Evolutionary conservation across 2,888 invertebrate genomes (phyloP).

Genomic region (Plebejus argus): DNA sequence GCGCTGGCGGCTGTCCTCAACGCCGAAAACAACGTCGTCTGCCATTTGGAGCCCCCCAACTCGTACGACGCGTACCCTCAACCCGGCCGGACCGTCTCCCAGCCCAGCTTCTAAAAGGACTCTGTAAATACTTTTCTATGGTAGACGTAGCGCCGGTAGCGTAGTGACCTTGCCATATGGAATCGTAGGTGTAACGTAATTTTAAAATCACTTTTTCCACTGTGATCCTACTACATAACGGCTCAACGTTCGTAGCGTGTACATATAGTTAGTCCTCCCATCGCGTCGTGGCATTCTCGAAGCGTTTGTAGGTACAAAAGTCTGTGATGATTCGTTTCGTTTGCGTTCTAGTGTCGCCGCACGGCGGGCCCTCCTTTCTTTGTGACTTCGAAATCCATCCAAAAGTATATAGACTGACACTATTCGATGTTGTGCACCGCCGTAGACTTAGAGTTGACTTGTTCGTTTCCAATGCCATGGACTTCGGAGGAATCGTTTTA

Average conservation of each 20-base stretch:
- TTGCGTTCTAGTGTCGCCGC: constrained; percentile 48
- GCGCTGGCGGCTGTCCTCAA: constrained; percentile 89
- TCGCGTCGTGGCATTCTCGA: constrained; percentile 60
- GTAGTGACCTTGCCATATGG: constrained; percentile 79
- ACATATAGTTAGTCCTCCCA: constrained; percentile 43
- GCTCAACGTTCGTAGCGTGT: constrained; percentile 69
- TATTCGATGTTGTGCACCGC: constrained; percentile 76
- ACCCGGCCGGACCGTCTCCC: constrained; percentile 73
- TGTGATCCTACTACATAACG: constrained; percentile 79
- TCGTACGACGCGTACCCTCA: constrained; percentile 75
- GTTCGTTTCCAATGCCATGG: constrained; percentile 59
- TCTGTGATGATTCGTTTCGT: constrained; percentile 73
- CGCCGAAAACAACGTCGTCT: constrained; percentile 92
- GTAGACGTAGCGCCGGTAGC: constrained; percentile 73
- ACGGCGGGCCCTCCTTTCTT: constrained; percentile 52
- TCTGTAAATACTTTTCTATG: constrained; percentile 77
- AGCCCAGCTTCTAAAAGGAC: constrained; percentile 72
- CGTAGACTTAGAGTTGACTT: constrained; percentile 66
- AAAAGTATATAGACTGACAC: constrained; percentile 80
- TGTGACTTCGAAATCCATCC: constrained; percentile 70
- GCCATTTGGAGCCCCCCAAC: constrained; percentile 89
- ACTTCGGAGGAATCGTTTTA: constrained; percentile 67
- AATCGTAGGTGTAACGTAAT: constrained; percentile 66
- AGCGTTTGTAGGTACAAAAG: constrained; percentile 63
- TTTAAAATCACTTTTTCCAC: constrained; percentile 78